Percentiles rank a stretch among this genome's conserved stretches.
phyloP scores from a whole-genome alignment of 1,140 invertebrate genomes.

The Cecropterus lyciades region DNA sequence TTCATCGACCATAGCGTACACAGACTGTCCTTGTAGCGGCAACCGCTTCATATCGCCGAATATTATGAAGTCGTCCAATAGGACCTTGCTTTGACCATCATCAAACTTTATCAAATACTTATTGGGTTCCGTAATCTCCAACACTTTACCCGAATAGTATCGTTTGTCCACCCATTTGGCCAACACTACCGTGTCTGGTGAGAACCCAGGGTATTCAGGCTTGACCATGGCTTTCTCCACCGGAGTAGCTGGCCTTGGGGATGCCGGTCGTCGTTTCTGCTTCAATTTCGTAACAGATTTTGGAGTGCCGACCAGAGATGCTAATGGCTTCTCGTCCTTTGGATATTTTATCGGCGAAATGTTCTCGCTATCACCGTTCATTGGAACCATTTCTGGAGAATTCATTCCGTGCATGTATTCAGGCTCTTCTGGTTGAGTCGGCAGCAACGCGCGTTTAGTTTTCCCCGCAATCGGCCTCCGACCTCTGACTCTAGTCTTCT shows the following conservation, averaged over 20 bases:
- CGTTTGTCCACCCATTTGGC: conserved; percentile 87
- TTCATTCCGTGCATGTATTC: conserved; percentile 75
- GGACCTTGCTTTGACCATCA: conserved; percentile 84
- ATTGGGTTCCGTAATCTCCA: conserved; percentile 80
- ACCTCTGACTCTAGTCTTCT: conserved; percentile 72
- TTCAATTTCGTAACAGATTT: conserved; percentile 75
- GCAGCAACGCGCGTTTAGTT: conserved; percentile 74
- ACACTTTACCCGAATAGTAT: conserved; percentile 86
- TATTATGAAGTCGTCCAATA: conserved; percentile 86
- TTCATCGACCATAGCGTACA: conserved; percentile 80
- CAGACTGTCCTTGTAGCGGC: conserved; percentile 77
- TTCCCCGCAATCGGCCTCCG: conserved; percentile 71
- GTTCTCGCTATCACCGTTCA: conserved; percentile 67
- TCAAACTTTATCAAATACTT: conserved; percentile 86
- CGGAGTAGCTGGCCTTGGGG: conserved; percentile 69
- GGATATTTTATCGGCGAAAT: conserved; percentile 59
- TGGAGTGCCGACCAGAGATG: conserved; percentile 62
- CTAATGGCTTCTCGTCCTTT: conserved; percentile 70
- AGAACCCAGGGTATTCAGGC: conserved; percentile 65
- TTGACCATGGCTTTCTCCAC: conserved; percentile 68
- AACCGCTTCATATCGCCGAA: conserved; percentile 80
- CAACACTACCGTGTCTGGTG: conserved; percentile 83
- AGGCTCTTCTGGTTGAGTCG: conserved; percentile 73
- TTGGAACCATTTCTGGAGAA: conserved; percentile 81
- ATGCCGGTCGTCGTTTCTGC: conserved; percentile 68